Evolutionary conservation across 1,140 invertebrate species (phyloP), one percentile per base, ranked within the genome.

Genomic region (Meteorus sp.): DNA sequence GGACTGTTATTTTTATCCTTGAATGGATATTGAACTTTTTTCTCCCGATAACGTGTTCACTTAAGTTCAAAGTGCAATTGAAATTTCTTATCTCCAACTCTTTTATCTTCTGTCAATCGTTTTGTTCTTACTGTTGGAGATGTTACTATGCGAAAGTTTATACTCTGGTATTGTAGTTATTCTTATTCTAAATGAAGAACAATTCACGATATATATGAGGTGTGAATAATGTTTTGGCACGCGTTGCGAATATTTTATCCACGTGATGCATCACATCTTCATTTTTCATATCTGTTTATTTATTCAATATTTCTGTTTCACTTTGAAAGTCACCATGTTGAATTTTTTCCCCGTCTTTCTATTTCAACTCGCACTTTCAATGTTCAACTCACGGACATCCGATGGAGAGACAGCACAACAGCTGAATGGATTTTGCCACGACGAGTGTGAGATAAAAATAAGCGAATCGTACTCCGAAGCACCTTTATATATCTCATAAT

Each of bases 181-280:
- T 11, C 9, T 22, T 45, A 23, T 19, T 45, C 11, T 17, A 17
- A n/a, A n/a, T 45, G 17, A n/a, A 17, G 15, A 45, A 11, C 27
- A 48, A n/a, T 13, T n/a, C 20, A 22, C 23, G 7, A n/a, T 25
- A 48, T 13, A 48, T 19, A 22, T 4, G 9, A 3, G 45, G 45
- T 23, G 45, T 23, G 9, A 48, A 22, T 20, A 48, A 27, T 25
- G 45, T 7, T n/a, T n/a, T 20, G 19, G 45, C 45, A 48, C 45
- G 45, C 45, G 45, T 25, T 23, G 17, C 11, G 45, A 48, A 48
- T 48, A 22, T 48, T 48, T 29, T 27, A 22, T 48, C 15, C 22
- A 22, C 8, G 17, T 35, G 13, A n/a, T 35, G 9, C 33, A 35
- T 35, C 3, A 35, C 13, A n/a, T n/a, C 13, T 3, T 47, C 17